Evolutionary conservation across 2,797 vertebrate genomes (phyloP).

Genomic region (Phalanger gymnotis): DNA sequence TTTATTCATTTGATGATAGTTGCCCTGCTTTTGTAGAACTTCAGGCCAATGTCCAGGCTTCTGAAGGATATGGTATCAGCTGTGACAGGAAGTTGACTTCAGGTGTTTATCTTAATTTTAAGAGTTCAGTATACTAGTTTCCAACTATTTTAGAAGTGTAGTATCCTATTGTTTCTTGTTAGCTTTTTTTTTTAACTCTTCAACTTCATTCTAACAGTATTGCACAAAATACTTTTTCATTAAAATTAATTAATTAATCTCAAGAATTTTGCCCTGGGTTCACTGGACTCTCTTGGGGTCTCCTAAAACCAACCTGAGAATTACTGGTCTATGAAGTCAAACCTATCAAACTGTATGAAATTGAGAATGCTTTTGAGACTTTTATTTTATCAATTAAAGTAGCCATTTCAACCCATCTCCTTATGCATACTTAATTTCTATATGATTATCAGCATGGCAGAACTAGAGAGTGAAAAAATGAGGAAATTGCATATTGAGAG

Average conservation of each 20-base stretch:
- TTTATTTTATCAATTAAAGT: not conserved
- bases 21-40: not conserved
- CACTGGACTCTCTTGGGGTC: constrained; percentile 10
- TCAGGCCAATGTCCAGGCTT: not conserved
- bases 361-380: constrained; percentile 20
- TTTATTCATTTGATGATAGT: not conserved
- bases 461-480: not conserved
- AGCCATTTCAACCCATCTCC: not conserved
- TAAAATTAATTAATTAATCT: not conserved
- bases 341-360: not conserved
- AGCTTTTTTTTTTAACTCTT: not conserved
- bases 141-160: not conserved
- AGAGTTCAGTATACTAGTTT: not conserved
- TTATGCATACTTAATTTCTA: not conserved
- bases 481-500: not conserved
- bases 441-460: not conserved
- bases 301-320: not conserved
- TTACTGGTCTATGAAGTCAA: not conserved
- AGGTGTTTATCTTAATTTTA: constrained; percentile 38
- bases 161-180: not conserved
- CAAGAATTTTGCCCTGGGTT: not conserved
- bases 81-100: constrained; percentile 27
- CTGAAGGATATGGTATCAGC: not conserved
- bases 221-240: not conserved
- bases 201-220: not conserved